phyloP scores from a whole-genome alignment of 2,888 invertebrate genomes.

The Limulus polyphemus region DNA sequence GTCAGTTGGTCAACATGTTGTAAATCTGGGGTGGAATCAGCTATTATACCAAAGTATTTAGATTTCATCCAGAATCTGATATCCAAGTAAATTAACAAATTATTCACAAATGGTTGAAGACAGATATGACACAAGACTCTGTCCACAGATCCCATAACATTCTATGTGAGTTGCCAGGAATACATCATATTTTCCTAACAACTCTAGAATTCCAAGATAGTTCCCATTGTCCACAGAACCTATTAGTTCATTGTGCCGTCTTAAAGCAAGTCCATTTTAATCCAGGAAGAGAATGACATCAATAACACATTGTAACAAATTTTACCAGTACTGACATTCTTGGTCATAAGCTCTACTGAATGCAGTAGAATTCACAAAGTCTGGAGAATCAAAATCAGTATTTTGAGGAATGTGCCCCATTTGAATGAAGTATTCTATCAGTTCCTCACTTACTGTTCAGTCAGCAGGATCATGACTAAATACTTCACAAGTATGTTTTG shows the following conservation, averaged over 20 bases:
- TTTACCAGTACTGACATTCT: not conserved
- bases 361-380: too few relatives aligned
- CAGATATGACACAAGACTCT: slow-evolving; percentile 29
- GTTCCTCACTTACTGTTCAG: too few relatives aligned
- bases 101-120: slow-evolving; percentile 31
- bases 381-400: too few relatives aligned
- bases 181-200: too few relatives aligned
- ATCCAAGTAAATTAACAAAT: slow-evolving; percentile 23
- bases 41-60: slow-evolving; percentile 10
- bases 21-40: slow-evolving; percentile 18
- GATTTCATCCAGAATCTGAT: not conserved
- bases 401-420: too few relatives aligned
- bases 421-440: too few relatives aligned
- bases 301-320: not conserved
- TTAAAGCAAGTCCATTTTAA: slow-evolving; percentile 28
- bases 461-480: too few relatives aligned
- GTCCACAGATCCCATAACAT: slow-evolving; percentile 29
- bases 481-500: too few relatives aligned
- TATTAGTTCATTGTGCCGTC: slow-evolving; percentile 29
- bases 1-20: slow-evolving; percentile 14
- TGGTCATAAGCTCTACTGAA: not conserved
- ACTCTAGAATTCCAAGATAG: slow-evolving; percentile 28
- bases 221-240: slow-evolving; percentile 29
- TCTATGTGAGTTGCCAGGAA: slow-evolving; percentile 29
- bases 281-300: slow-evolving; percentile 22